Evolutionary conservation across 2,888 invertebrate species (phyloP), one percentile per base, ranked within the genome.

Genomic region (Mesochorus sp.): DNA sequence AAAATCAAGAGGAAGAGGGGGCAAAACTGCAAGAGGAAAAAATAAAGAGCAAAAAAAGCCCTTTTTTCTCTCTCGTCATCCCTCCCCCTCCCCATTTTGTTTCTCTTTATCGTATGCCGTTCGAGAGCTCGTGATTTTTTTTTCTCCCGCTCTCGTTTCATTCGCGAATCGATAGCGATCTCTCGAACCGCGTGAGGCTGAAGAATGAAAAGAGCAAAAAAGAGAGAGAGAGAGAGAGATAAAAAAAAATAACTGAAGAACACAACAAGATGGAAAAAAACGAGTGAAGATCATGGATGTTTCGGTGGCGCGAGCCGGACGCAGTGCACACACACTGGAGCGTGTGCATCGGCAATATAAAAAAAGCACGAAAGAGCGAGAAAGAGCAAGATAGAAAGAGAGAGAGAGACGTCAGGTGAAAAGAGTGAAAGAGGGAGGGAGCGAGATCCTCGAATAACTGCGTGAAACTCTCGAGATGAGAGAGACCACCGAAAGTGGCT

Each of bases 401-500:
- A 57, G 12, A 6, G 57, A 21, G 39, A 59, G 57, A 19, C 6
- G 10, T 1, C 12, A 51, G 26, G 21, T 10, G 26, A 1, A 34
- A 3, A 37, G 31, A 34, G n/a, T 39, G 3, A 3, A 8, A 12
- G 39, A 24, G 24, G 39, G 57, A 1, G 24, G 3, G 24, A 24
- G 57, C 19, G 24, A n/a, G 0, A 19, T 37, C 1, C n/a, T 34
- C 8, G 17, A 49, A 34, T 49, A 37, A 37, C 66, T 26, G 37
- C 24, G 37, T 14, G 47, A 62, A 39, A 49, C 47, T 17, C 53
- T 39, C 55, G 47, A 57, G 68, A 68, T 70, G 68, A 76, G 70
- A 70, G 59, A 64, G 76, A 76, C 76, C 76, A 76, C 76, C 76
- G 76, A 76, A 76, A 76, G 71, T 66, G 71, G 66, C 71, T 71